Evolutionary conservation across 2,113 vertebrate genomes (phyloP).

Genomic region (Chaetodon trifascialis): DNA sequence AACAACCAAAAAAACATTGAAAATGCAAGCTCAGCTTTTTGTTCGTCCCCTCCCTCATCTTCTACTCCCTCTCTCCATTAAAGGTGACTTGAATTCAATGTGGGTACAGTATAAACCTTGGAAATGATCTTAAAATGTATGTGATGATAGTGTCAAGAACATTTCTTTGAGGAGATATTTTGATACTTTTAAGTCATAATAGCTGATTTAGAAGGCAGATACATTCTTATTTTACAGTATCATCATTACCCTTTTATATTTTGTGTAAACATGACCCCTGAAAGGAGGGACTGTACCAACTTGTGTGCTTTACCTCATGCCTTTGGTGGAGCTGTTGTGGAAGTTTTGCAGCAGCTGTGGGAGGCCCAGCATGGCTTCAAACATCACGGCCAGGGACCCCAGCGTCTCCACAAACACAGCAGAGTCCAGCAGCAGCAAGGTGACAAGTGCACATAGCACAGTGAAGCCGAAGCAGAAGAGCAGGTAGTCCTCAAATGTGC

Average conservation of each 20-base stretch:
- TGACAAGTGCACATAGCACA: constrained; percentile 79
- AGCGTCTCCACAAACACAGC: constrained; percentile 84
- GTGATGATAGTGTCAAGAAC: neutral
- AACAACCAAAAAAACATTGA: neutral
- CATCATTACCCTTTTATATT: neutral
- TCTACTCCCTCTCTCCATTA: neutral
- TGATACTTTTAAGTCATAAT: neutral
- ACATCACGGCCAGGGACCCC: constrained; percentile 83
- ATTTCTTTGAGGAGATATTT: neutral
- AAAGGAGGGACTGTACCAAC: neutral
- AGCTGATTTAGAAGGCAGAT: neutral
- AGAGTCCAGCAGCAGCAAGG: constrained; percentile 84
- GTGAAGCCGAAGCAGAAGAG: constrained; percentile 85
- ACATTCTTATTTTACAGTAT: neutral
- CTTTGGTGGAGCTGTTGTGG: constrained; percentile 84
- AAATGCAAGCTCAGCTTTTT: neutral
- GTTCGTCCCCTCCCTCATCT: neutral
- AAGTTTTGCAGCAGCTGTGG: constrained; percentile 88
- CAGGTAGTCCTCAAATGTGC: constrained; percentile 85
- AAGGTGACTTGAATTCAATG: constrained; percentile 18
- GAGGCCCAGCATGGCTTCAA: constrained; percentile 87
- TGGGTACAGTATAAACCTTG: neutral
- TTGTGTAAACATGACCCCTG: neutral
- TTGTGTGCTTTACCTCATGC: constrained; percentile 84
- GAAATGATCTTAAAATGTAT: neutral